Percentiles rank a stretch among this genome's conserved stretches.
Conservation (phyloP, 2,113 vertebrate species). For the Onychorhynchus coronatus region DNA sequence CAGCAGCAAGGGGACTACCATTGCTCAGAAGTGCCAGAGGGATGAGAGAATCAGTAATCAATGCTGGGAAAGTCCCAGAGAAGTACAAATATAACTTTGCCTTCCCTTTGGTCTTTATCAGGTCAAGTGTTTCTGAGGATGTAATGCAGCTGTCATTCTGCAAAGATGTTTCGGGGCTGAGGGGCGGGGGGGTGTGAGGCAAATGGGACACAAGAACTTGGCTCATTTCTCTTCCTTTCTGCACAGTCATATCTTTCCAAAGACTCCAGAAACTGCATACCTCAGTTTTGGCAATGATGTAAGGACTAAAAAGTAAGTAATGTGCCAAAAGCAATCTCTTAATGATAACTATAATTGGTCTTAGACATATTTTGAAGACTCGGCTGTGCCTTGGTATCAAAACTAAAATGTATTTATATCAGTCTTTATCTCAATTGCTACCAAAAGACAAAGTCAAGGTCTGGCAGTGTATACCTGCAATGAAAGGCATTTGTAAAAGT, state of each 20-base stretch:
- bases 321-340: constrained; percentile 36
- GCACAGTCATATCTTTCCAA: constrained; percentile 41
- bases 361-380: not conserved
- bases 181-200: not conserved
- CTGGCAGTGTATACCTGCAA: not conserved
- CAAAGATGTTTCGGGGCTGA: not conserved
- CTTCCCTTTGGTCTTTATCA: constrained; percentile 1
- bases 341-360: constrained; percentile 47
- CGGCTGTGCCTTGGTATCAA: not conserved
- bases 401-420: not conserved
- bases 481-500: not conserved
- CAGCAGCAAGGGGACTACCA: constrained; percentile 36
- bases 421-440: not conserved
- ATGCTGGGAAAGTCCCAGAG: constrained; percentile 50
- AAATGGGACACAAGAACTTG: constrained; percentile 31
- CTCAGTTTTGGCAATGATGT: constrained; percentile 29
- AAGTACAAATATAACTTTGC: constrained; percentile 12
- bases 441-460: not conserved
- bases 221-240: constrained; percentile 24
- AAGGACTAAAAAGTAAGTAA: constrained; percentile 34
- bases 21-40: constrained; percentile 15
- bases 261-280: constrained; percentile 10
- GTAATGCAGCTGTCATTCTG: constrained; percentile 35
- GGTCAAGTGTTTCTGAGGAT: constrained; percentile 42
- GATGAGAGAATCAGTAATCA: constrained; percentile 14